Evolutionary conservation across 2,113 vertebrate genomes (phyloP).

Genomic region (Phrynosoma platyrhinos): DNA sequence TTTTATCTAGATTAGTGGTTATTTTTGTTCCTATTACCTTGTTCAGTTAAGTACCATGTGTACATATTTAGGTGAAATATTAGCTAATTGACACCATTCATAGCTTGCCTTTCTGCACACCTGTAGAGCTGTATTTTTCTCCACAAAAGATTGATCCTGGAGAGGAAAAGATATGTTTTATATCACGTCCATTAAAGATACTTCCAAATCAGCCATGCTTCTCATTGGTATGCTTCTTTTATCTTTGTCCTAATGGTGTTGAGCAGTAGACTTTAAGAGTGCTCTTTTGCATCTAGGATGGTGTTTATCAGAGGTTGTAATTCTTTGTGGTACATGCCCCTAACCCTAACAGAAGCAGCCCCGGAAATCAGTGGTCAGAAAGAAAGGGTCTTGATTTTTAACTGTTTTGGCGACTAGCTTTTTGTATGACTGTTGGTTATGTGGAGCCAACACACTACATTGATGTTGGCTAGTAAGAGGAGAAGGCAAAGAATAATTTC

Average conservation of each 20-base stretch:
- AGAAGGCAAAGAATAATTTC: neutral
- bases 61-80: too few relatives aligned
- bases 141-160: too few relatives aligned
- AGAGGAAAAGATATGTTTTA: too few relatives aligned
- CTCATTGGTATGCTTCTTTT: too few relatives aligned
- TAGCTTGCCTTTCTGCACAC: neutral
- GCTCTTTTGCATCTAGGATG: neutral
- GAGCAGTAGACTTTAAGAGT: neutral
- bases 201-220: neutral
- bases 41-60: too few relatives aligned
- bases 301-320: neutral
- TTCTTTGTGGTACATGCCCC: neutral
- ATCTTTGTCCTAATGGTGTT: neutral
- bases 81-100: neutral
- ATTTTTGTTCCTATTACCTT: too few relatives aligned
- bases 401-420: neutral
- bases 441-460: neutral
- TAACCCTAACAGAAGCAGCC: neutral
- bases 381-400: neutral
- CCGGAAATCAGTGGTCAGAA: neutral
- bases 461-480: too few relatives aligned
- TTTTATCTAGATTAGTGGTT: too few relatives aligned
- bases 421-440: neutral
- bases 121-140: neutral
- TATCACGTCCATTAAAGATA: neutral